These are phyloP conservation scores for Chrysaora quinquecirrha DNA, from an alignment of 30 jellyfish, hydroid and myxozoan genomes.

Conservation along the genomic window DNA sequence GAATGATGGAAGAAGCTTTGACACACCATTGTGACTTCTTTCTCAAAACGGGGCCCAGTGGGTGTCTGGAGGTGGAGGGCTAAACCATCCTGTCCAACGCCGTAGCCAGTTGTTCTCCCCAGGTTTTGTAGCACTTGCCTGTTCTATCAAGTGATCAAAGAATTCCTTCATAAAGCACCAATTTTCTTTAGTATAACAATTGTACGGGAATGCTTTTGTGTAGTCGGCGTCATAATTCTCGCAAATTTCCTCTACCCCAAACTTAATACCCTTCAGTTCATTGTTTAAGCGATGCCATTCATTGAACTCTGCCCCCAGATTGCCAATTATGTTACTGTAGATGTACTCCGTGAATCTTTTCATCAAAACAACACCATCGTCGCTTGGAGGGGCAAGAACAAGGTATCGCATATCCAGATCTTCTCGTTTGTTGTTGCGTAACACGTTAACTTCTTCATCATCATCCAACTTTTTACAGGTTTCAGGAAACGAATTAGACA, in stretches of 20 bases:
- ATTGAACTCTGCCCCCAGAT: not conserved
- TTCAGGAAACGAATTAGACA: not conserved
- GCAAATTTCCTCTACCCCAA: not conserved
- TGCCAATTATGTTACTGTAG: not conserved
- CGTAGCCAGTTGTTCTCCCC: not conserved
- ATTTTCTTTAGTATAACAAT: conserved; percentile 23
- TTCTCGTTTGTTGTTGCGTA: not conserved
- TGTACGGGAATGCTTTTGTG: conserved; percentile 34
- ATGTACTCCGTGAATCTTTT: not conserved
- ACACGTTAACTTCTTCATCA: not conserved
- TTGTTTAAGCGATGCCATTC: not conserved
- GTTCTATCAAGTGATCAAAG: not conserved
- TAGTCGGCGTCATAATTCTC: conserved; percentile 5
- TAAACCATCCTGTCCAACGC: not conserved
- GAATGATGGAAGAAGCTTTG: conserved; percentile 7
- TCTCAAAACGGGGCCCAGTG: not conserved
- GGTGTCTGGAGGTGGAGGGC: not conserved
- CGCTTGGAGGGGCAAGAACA: not conserved
- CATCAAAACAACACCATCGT: not conserved
- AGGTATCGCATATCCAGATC: not conserved
- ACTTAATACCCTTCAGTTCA: not conserved
- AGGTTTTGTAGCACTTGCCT: not conserved
- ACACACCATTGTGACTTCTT: conserved; percentile 19
- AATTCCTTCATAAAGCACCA: conserved; percentile 19
- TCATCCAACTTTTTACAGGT: not conserved